phyloP scores from a whole-genome alignment of 2,888 invertebrate species.

The Parapristionchus giblindavisi region DNA sequence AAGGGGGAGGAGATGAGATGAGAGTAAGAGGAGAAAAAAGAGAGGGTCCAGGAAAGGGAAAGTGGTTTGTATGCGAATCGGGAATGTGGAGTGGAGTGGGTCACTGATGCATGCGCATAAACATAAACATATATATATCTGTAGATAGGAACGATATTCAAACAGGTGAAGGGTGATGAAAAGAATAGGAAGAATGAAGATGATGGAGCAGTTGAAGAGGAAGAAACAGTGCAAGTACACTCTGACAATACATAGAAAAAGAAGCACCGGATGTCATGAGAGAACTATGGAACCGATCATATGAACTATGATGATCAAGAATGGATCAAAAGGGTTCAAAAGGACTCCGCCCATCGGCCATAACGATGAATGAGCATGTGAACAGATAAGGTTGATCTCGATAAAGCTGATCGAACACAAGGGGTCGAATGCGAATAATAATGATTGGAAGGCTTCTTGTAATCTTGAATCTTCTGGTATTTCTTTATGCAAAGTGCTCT shows the following conservation, averaged over 20 bases:
- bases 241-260: no score
- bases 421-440: background rate
- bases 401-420: background rate
- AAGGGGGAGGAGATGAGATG: slow-evolving; percentile 8
- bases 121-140: slow-evolving; percentile 25
- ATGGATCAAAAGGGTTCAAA: no score
- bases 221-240: no score
- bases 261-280: no score
- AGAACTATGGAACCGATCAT: no score
- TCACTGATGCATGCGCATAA: slow-evolving; percentile 23
- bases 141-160: background rate
- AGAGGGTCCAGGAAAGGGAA: slow-evolving; percentile 37
- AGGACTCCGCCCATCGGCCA: no score
- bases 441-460: background rate
- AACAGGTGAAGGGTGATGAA: background rate
- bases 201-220: background rate
- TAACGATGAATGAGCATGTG: no score
- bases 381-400: background rate
- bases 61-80: slow-evolving; percentile 34
- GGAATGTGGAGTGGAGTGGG: slow-evolving; percentile 32
- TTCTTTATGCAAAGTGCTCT: no score
- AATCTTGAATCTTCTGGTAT: no score
- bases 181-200: background rate
- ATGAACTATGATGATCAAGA: no score
- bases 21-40: background rate